These are phyloP conservation scores for Arenaria interpres DNA, from an alignment of 2,113 vertebrate genomes.

Conservation along the genomic window DNA sequence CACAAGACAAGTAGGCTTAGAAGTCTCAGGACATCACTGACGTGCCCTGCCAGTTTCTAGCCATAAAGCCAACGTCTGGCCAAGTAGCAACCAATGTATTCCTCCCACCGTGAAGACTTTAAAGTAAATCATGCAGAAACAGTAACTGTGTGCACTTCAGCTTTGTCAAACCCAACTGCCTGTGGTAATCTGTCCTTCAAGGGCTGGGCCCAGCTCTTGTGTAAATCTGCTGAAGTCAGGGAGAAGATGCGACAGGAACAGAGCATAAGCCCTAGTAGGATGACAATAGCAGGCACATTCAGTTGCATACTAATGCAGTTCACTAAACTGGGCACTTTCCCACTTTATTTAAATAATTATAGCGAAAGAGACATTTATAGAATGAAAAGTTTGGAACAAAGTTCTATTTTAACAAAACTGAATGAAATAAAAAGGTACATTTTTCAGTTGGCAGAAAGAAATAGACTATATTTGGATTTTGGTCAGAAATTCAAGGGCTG, in stretches of 20 bases:
- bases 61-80: not conserved
- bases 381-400: conserved; percentile 55
- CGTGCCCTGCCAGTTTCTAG: not conserved
- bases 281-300: not conserved
- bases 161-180: not conserved
- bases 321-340: conserved; percentile 16
- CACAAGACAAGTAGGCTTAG: not conserved
- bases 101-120: not conserved
- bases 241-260: not conserved
- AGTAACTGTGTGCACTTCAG: not conserved
- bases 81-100: not conserved
- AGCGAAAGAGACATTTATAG: conserved; percentile 49
- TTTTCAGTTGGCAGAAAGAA: conserved; percentile 56
- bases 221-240: not conserved
- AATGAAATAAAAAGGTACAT: conserved; percentile 61
- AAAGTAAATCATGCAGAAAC: not conserved
- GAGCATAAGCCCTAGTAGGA: not conserved
- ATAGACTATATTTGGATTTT: conserved; percentile 59
- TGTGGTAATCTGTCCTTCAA: not conserved
- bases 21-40: not conserved
- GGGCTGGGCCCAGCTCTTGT: not conserved
- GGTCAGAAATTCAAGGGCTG: conserved; percentile 55
- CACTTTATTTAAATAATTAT: conserved; percentile 51
- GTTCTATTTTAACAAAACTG: conserved; percentile 33
- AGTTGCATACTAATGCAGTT: conserved; percentile 1